phyloP scores from a whole-genome alignment of 1,140 invertebrate genomes.

The Proctacanthus coquilletti region DNA sequence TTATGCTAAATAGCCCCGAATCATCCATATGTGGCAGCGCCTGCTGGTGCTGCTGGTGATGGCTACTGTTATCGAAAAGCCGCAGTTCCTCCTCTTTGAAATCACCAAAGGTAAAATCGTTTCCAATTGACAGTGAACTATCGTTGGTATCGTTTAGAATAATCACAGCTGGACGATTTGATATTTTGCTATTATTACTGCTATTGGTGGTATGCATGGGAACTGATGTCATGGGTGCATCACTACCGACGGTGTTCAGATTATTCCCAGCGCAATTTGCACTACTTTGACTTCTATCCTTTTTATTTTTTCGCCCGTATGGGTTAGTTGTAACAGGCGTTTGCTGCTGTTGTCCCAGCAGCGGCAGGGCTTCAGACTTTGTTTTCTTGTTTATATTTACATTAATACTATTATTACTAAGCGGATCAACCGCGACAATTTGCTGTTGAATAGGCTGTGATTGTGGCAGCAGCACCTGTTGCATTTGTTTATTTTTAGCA shows the following conservation, averaged over 20 bases:
- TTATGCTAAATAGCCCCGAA: constrained; percentile 13
- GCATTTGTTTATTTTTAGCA: too few species aligned
- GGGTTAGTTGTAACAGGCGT: background rate
- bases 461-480: too few species aligned
- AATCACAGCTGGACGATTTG: constrained; percentile 39
- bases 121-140: constrained; percentile 11
- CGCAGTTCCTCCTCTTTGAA: constrained; percentile 28
- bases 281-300: background rate
- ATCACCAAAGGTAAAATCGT: constrained; percentile 27
- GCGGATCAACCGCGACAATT: too few species aligned
- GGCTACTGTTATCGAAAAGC: constrained; percentile 16
- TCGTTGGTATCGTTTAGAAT: constrained; percentile 35
- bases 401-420: too few species aligned
- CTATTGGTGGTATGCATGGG: constrained; percentile 10
- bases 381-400: too few species aligned
- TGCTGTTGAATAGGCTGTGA: too few species aligned
- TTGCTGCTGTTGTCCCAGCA: too few species aligned
- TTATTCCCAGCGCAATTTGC: constrained; percentile 5
- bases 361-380: too few species aligned
- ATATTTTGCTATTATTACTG: constrained; percentile 1
- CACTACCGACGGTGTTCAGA: background rate
- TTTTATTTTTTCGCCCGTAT: background rate
- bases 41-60: constrained; percentile 6
- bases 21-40: constrained; percentile 14
- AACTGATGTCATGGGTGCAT: constrained; percentile 6